These are phyloP conservation scores for Pogonomyrmex californicus DNA, from an alignment of 1,140 invertebrate species.

Conservation along the genomic window DNA sequence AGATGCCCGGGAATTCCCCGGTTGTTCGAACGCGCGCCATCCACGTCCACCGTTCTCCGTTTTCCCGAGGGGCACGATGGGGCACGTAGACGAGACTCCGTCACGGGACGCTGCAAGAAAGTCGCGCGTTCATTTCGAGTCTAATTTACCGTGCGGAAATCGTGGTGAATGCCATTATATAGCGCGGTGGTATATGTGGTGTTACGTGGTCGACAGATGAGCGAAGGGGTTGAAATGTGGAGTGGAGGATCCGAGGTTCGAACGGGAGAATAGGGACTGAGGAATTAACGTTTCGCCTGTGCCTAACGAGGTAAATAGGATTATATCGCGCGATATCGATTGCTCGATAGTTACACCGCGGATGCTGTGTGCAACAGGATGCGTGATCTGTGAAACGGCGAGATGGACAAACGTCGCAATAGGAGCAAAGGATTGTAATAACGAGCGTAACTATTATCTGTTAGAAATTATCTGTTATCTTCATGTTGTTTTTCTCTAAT, in stretches of 20 bases:
- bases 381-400: constrained; percentile 22
- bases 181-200: constrained; percentile 47
- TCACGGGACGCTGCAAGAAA: constrained; percentile 68
- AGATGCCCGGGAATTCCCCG: constrained; percentile 68
- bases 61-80: not conserved
- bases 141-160: constrained; percentile 73
- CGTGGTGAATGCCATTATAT: constrained; percentile 70
- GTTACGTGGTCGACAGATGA: constrained; percentile 67
- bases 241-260: constrained; percentile 35
- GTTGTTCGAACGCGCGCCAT: constrained; percentile 40
- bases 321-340: constrained; percentile 71
- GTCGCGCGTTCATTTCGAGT: constrained; percentile 76
- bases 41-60: not conserved
- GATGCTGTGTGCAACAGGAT: constrained; percentile 34
- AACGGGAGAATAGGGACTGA: constrained; percentile 36
- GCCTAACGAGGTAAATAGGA: constrained; percentile 75
- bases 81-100: constrained; percentile 56
- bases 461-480: not conserved
- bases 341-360: constrained; percentile 48
- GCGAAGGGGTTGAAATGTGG: not conserved
- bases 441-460: not conserved
- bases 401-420: constrained; percentile 13
- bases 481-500: no score
- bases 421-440: not conserved
- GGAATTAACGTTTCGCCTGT: constrained; percentile 70